Evolutionary conservation across 2,797 vertebrate genomes (phyloP).

Genomic region (Etheostoma perlongum): DNA sequence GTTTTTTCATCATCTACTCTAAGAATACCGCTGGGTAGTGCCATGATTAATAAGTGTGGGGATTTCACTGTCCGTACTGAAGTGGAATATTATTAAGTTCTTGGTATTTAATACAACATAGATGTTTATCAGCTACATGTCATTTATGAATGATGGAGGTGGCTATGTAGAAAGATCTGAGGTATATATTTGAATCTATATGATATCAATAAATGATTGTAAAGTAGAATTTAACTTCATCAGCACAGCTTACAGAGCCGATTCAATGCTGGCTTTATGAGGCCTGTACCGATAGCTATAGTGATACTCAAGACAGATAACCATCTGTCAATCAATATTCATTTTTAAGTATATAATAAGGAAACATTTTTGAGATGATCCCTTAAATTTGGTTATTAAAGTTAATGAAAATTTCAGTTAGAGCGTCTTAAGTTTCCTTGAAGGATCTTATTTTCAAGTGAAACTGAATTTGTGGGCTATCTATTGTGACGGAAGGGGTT

Average conservation of each 20-base stretch:
- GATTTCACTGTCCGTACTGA: conserved; percentile 4
- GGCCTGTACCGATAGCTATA: background rate
- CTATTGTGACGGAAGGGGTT: no score
- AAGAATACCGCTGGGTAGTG: conserved; percentile 7
- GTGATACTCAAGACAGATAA: background rate
- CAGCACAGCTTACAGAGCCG: background rate
- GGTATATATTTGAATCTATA: background rate
- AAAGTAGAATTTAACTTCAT: background rate
- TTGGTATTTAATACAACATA: conserved; percentile 24
- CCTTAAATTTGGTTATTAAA: background rate
- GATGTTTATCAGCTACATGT: conserved; percentile 18
- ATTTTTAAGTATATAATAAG: background rate
- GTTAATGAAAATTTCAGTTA: background rate
- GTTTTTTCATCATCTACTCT: conserved; percentile 26
- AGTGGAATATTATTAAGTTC: conserved; percentile 33
- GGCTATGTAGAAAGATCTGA: background rate
- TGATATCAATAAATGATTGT: background rate
- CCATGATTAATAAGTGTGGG: conserved; percentile 39
- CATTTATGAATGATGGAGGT: conserved; percentile 1
- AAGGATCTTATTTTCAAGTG: background rate
- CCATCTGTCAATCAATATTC: background rate
- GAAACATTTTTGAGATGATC: background rate
- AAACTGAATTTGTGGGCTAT: background rate
- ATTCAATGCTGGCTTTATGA: background rate
- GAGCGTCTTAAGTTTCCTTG: background rate